Evolutionary conservation across 2,888 invertebrate species (phyloP).

Genomic region (Helleia helle): DNA sequence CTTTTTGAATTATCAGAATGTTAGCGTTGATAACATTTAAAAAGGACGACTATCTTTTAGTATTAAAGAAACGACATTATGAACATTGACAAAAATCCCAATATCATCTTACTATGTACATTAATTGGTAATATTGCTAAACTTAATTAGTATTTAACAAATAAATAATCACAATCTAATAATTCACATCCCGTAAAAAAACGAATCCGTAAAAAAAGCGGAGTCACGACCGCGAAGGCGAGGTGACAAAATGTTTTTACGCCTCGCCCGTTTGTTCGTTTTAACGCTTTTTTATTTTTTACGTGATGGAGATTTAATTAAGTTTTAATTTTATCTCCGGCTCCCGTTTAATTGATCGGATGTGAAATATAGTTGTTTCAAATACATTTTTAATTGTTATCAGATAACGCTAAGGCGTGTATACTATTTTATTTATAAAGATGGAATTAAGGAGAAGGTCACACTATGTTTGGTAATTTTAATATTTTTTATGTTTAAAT

Average conservation of each 20-base stretch:
- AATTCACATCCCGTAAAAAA: slow-evolving; percentile 17
- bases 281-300: slow-evolving; percentile 33
- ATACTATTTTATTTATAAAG: no score
- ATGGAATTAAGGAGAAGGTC: no score
- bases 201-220: slow-evolving; percentile 22
- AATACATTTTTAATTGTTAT: slow-evolving; percentile 3
- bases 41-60: no score
- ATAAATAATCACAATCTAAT: slow-evolving; percentile 1
- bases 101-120: no score
- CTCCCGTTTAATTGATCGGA: slow-evolving; percentile 33
- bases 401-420: not conserved
- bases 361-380: not conserved
- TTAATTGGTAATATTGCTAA: no score
- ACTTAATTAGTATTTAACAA: slow-evolving; percentile 2
- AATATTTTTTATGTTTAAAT: no score
- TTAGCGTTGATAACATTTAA: no score
- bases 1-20: no score
- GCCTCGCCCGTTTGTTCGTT: slow-evolving; percentile 30
- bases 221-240: slow-evolving; percentile 29
- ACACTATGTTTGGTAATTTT: no score
- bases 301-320: slow-evolving; percentile 68
- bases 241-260: slow-evolving; percentile 56
- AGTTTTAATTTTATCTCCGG: slow-evolving; percentile 67
- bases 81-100: no score
- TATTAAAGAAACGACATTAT: no score